Evolutionary conservation across 2,888 invertebrate genomes (phyloP).

Genomic region (Dusona sp.): DNA sequence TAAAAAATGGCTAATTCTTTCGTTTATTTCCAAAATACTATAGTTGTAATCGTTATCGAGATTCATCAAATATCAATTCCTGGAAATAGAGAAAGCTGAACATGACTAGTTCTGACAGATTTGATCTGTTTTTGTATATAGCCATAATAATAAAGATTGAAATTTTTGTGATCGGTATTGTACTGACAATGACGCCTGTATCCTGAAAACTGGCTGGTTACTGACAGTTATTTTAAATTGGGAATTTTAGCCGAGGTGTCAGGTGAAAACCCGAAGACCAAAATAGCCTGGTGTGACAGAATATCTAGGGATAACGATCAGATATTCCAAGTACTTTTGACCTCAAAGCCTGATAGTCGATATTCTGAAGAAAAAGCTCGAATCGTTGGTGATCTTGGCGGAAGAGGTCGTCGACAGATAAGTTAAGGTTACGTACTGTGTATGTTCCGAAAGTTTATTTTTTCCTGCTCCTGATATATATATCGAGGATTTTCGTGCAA

Average conservation of each 20-base stretch:
- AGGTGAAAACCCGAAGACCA: not conserved
- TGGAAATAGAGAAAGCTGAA: not conserved
- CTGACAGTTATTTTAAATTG: not conserved
- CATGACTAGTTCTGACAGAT: not conserved
- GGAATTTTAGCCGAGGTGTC: not conserved
- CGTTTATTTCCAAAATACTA: not conserved
- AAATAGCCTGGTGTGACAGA: not conserved
- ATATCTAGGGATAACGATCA: constrained; percentile 8
- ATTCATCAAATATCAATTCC: not conserved
- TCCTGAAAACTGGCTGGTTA: not conserved
- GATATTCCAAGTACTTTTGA: constrained; percentile 4
- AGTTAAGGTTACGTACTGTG: constrained; percentile 72
- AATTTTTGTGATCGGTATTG: not conserved
- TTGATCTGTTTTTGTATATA: not conserved
- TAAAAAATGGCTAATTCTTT: not conserved
- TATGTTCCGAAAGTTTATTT: constrained; percentile 61
- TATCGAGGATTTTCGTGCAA: constrained; percentile 7
- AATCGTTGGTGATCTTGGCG: constrained; percentile 37
- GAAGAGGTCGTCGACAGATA: constrained; percentile 71
- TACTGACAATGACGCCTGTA: no score
- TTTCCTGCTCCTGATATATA: constrained; percentile 67
- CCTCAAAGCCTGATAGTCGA: not conserved
- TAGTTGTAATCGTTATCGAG: no score
- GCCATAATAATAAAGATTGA: not conserved
- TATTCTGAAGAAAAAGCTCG: constrained; percentile 55